These are phyloP conservation scores for Coluber constrictor DNA, from an alignment of 2,797 vertebrate species.

Conservation along the genomic window DNA sequence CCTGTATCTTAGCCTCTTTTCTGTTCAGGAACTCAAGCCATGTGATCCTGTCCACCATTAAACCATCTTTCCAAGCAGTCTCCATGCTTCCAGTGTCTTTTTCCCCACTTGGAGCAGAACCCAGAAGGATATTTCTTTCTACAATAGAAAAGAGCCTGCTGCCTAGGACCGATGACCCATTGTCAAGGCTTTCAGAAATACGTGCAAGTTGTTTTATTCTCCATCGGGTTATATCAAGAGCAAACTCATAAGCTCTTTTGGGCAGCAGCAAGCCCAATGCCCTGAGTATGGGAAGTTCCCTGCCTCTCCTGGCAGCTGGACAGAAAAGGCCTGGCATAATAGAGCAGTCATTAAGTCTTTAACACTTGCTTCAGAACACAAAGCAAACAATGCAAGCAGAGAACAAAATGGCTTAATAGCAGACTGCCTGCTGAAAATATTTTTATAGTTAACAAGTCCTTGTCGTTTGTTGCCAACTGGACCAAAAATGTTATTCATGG, in stretches of 20 bases:
- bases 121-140: too few species aligned
- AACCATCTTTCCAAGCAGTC: too few species aligned
- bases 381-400: slow-evolving; percentile 20
- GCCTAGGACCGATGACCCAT: background rate
- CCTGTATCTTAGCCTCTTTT: too few species aligned
- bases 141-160: background rate
- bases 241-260: background rate
- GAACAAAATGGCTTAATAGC: background rate
- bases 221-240: background rate
- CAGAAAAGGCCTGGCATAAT: slow-evolving; percentile 14
- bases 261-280: background rate
- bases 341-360: slow-evolving; percentile 20
- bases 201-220: background rate
- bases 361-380: slow-evolving; percentile 44
- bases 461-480: slow-evolving; percentile 3
- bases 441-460: background rate
- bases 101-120: too few species aligned
- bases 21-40: too few species aligned
- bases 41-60: too few species aligned
- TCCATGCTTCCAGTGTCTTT: too few species aligned
- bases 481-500: background rate
- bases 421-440: background rate
- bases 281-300: slow-evolving; percentile 3
- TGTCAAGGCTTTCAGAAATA: background rate
- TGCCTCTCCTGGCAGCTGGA: background rate